Evolutionary conservation across 2,888 invertebrate species (phyloP), one percentile per base, ranked within the genome.

Genomic region (Leucoma salicis): DNA sequence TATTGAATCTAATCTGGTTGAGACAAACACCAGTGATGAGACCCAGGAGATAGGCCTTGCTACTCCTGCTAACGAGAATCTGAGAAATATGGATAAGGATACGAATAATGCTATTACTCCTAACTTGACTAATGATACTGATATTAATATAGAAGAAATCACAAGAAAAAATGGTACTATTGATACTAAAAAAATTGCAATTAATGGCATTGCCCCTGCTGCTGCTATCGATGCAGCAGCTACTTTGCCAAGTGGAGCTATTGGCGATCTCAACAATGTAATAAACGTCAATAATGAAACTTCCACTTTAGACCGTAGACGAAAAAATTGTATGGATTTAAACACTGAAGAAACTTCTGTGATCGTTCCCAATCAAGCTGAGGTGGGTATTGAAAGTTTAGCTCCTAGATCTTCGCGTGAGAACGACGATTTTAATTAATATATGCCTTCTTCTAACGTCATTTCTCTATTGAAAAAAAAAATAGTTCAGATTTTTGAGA

Each of bases 261-360:
- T 55, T 32, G 51, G 55, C 35, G 57, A 57, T 14, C 49, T 56
- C 16, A 60, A 52, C 38, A 55, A 55, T 39, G 56, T 42, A 18
- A 58, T 50, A 35, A 63, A 48, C 46, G 63, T 42, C 39, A 64
- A 69, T 39, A 63, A 64, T 28, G 69, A 74, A 49, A 65, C 72
- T 29, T 69, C 76, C 0, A 78, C 77, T 31, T 64, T 88, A 43
- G 88, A 89, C 51, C 86, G 87, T 44, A 74, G 88, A 83, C 82
- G 88, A 64, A 75, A 60, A 39, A 61, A 61, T 11, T 63, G 52
- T 31, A 33, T 49, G 6, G 62, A 58, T 2, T 14, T 53, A 13
- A 61, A 62, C 28, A 67, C 69, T 35, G 69, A 68, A 28, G 70
- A 67, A 33, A 74, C 76, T 13, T 68, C 77, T 18, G 46, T 72